Evolutionary conservation across 2,797 vertebrate genomes (phyloP), one percentile per base, ranked within the genome.

Genomic region (Ispidina picta): DNA sequence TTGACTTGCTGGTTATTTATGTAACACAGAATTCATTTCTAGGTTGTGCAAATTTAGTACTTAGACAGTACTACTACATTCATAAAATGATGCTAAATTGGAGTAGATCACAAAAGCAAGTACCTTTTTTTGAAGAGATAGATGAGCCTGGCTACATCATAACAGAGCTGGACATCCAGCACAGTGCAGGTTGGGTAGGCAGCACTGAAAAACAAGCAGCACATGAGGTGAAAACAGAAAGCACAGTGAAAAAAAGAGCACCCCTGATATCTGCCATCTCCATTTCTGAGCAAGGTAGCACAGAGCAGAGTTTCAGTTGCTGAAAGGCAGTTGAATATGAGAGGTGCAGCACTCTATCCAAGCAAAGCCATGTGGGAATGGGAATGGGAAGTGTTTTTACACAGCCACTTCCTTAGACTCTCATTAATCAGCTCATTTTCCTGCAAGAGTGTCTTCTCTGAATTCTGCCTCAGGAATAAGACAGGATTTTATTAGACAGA

Each of bases 121-220:
- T 96, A 99, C 99, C 98, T 98, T 96, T 99, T 98, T 78, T 94
- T 97, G 94, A 98, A 98, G 15, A 99, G 97, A 63, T 97, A 20
- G 49, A 99, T 98, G 68, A 99, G 98, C 73, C 97, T 98, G 83
- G 98, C 94, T 77, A 99, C 99, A 0, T 99, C 88, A 2, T 99
- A 99, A 78, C 98, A 98, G 81, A 99, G 91, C 76, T 98, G 98
- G 18, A 99, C 98, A 6, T 98, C 98, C 77, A 96, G 91, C 87
- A 99, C 98, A 14, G 73, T 89, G 49, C 98, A 99, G 2, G 97
- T 96, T 6, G 99, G 99, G 76, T 99, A 99, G 0, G 99, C 99
- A 49, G 98, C 98, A 74, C 99, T 99, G 90, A 9, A 70, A 39
- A 83, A 25, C 71, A 96, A 87, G 22, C 33, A 86, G 73, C 14